Conservation (phyloP, 2,888 invertebrate genomes). For the Sinelater perroti region DNA sequence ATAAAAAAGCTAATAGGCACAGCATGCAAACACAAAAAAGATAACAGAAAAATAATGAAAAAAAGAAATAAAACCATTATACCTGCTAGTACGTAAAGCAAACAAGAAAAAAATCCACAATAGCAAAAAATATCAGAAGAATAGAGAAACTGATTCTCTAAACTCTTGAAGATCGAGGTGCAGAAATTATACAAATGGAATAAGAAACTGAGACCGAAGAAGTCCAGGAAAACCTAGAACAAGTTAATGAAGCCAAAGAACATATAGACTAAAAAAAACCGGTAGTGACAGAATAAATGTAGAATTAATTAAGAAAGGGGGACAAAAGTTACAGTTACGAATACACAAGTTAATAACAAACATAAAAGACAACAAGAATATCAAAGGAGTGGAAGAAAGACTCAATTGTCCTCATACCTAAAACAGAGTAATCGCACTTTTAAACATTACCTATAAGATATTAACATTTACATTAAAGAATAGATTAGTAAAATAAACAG, state of each 20-base stretch:
- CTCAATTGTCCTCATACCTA: background rate
- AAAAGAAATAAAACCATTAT: background rate
- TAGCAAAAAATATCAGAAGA: background rate
- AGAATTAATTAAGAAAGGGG: slow-evolving; percentile 1
- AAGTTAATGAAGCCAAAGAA: background rate
- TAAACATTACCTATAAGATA: slow-evolving; percentile 9
- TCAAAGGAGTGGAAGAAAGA: slow-evolving; percentile 2
- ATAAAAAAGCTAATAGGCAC: background rate
- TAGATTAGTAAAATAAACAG: background rate
- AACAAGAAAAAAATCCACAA: background rate
- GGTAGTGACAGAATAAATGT: background rate
- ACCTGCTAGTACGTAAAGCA: slow-evolving; percentile 3
- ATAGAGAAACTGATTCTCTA: background rate
- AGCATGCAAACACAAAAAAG: background rate
- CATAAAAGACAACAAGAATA: background rate
- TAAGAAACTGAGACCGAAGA: background rate
- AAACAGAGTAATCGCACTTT: background rate
- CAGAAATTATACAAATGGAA: background rate
- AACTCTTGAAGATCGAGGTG: background rate
- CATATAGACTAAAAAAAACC: background rate
- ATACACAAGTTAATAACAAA: slow-evolving; percentile 6
- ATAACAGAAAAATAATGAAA: background rate
- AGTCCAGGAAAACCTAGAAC: background rate
- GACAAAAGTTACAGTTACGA: slow-evolving; percentile 2
- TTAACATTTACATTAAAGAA: background rate